Evolutionary conservation across 2,888 invertebrate genomes (phyloP).

Genomic region (Colletes collaris): DNA sequence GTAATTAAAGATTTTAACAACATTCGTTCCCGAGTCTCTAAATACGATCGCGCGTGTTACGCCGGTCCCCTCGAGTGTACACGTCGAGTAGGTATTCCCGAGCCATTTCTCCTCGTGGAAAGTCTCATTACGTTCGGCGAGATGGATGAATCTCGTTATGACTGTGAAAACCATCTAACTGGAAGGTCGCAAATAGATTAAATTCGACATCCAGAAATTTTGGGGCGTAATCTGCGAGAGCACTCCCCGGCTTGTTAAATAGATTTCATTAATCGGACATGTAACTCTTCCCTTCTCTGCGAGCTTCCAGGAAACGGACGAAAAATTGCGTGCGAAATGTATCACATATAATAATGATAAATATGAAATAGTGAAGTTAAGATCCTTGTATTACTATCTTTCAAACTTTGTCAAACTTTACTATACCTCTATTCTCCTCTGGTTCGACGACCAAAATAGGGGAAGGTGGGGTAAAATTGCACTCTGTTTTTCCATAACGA

Average conservation of each 20-base stretch:
- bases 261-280: slow-evolving; percentile 15
- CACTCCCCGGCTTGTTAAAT: slow-evolving; percentile 17
- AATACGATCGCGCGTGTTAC: slow-evolving; percentile 42
- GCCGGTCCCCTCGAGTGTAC: slow-evolving; percentile 44
- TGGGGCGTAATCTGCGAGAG: slow-evolving; percentile 25
- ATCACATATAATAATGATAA: too few species aligned
- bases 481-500: too few species aligned
- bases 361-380: too few species aligned
- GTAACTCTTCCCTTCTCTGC: not conserved
- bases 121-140: slow-evolving; percentile 57
- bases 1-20: slow-evolving; percentile 48
- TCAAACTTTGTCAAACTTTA: too few species aligned
- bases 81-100: slow-evolving; percentile 56
- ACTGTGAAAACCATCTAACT: slow-evolving; percentile 40
- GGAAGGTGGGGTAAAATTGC: too few species aligned
- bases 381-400: too few species aligned
- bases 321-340: too few species aligned
- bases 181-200: slow-evolving; percentile 51
- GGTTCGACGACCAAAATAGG: too few species aligned
- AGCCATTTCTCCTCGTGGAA: slow-evolving; percentile 57
- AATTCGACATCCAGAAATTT: slow-evolving; percentile 56
- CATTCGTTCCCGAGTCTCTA: slow-evolving; percentile 12
- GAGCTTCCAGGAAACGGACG: too few species aligned
- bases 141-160: slow-evolving; percentile 59
- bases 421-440: too few species aligned